Conservation (phyloP, 2,113 vertebrate species). For the Channa maculata region DNA sequence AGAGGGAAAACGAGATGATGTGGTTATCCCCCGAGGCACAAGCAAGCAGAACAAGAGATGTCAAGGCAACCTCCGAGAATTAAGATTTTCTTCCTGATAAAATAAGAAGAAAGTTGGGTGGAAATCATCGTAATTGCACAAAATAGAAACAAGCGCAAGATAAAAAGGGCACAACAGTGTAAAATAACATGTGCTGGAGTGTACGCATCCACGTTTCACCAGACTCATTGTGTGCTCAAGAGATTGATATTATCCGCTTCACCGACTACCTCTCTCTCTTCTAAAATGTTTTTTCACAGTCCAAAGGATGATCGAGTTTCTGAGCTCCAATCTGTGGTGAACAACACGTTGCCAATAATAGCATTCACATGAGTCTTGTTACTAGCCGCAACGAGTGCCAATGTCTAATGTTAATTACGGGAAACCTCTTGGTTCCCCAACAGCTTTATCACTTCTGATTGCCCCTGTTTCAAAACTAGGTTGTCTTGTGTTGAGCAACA, state of each 20-base stretch:
- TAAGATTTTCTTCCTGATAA: conserved; percentile 22
- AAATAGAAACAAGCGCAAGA: neutral
- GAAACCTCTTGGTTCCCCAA: conserved; percentile 69
- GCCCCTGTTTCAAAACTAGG: conserved; percentile 65
- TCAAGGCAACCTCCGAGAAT: conserved; percentile 22
- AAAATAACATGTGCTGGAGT: neutral
- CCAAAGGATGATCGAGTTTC: conserved; percentile 72
- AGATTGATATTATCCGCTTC: conserved; percentile 66
- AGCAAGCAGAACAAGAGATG: conserved; percentile 12
- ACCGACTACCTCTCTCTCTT: conserved; percentile 54
- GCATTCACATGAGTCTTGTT: conserved; percentile 67
- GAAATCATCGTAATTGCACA: conserved; percentile 25
- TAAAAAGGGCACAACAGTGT: neutral
- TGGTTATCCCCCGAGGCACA: conserved; percentile 16
- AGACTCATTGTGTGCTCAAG: conserved; percentile 44
- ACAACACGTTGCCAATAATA: conserved; percentile 68
- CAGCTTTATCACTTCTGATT: conserved; percentile 75
- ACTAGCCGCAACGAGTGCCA: conserved; percentile 50
- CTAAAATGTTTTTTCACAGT: conserved; percentile 69
- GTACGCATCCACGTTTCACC: conserved; percentile 20
- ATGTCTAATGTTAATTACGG: conserved; percentile 72
- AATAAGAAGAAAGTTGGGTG: conserved; percentile 10
- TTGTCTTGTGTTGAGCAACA: conserved; percentile 60
- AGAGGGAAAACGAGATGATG: conserved; percentile 37
- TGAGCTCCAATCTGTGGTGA: conserved; percentile 67